Conservation (phyloP, 2,888 invertebrate species). For the Thysanoteuthis rhombus region DNA sequence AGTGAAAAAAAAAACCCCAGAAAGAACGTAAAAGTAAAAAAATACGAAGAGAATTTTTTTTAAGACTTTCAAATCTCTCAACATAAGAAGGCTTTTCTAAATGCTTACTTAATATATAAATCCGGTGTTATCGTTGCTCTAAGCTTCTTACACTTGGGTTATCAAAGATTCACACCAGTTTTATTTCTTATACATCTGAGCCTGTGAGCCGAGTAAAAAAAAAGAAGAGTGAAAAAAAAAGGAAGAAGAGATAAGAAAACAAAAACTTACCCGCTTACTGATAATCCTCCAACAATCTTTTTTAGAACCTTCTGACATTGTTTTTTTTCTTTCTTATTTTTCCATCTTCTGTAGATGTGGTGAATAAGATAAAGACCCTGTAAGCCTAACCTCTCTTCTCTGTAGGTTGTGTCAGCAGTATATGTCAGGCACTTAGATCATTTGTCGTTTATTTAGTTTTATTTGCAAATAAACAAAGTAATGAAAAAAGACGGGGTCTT, state of each 20-base stretch:
- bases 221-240: neutral
- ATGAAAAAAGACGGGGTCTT: neutral
- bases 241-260: neutral
- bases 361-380: neutral
- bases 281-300: neutral
- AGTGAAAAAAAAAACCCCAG: too few relatives aligned
- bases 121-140: neutral
- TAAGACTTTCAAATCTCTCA: neutral
- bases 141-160: neutral
- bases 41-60: neutral
- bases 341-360: neutral
- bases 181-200: neutral
- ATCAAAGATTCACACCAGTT: slow-evolving; percentile 12
- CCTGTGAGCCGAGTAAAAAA: too few relatives aligned
- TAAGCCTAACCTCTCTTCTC: neutral
- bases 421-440: neutral
- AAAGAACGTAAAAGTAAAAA: too few relatives aligned
- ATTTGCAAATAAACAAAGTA: neutral
- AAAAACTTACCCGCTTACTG: too few relatives aligned
- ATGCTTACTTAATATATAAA: neutral
- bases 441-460: neutral
- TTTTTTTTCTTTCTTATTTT: neutral
- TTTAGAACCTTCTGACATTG: neutral
- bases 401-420: neutral
- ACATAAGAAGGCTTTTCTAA: neutral